Evolutionary conservation across 2,888 invertebrate species (phyloP), one percentile per base, ranked within the genome.

Genomic region (Pyrrhia umbra): DNA sequence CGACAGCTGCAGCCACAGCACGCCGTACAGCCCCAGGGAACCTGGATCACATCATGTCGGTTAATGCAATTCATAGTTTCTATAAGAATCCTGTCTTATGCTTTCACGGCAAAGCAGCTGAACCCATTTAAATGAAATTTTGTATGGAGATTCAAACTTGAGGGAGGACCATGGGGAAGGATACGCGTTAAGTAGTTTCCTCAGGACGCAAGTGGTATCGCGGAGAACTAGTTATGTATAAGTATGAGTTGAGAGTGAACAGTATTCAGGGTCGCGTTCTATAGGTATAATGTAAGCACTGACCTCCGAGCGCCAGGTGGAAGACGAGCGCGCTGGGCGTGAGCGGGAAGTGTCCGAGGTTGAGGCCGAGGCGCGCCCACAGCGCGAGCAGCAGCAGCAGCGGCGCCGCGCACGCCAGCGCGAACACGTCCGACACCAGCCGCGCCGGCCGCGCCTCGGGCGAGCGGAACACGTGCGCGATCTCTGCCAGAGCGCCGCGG

Each of bases 371-470:
- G 83, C 96, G 96, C 0, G 96, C 95, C 99, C 99, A 99, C 95
- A 98, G 95, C 79, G 96, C 89, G 55, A 99, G 93, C 61, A 99
- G 95, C 71, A 99, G 88, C 57, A 98, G 93, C 69, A 99, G 95
- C 25, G 99, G 98, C 30, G 97, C 96, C 6, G 97, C 95, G 79
- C 97, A 97, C 9, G 99, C 95, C 30, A 95, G 96, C 54, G 99
- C 98, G 95, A 99, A 99, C 68, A 98, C 95, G 91, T 98, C 97
- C 0, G 99, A 99, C 57, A 99, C 97, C 43, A 97, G 88, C 39
- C 97, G 97, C 34, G 99, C 96, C 56, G 99, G 99, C 47, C 99
- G 96, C 82, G 97, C 97, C 90, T 99, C 99, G 0, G 99, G 97
- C 85, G 96, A 96, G 45, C 99, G 97, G 96, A 99, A 99, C 94